Conservation (phyloP, 2,888 invertebrate species). For the Didymodactylos carnosus region DNA sequence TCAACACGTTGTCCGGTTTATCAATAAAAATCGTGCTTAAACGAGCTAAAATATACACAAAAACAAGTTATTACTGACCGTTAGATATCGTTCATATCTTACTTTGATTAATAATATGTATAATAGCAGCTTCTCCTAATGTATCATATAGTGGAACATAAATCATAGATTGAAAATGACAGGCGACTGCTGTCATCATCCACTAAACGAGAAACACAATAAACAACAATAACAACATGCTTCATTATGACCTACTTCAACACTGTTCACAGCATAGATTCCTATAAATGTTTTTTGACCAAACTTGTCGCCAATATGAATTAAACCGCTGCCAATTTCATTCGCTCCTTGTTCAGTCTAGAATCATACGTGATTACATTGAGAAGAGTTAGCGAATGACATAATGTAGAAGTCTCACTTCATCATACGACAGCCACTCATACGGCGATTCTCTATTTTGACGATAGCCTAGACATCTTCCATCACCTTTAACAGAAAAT, state of each 20-base stretch:
- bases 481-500: too few relatives aligned
- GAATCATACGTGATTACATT: not conserved
- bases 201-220: not conserved
- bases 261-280: constrained; percentile 76
- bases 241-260: constrained; percentile 39
- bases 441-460: not conserved
- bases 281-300: constrained; percentile 50
- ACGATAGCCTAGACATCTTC: not conserved
- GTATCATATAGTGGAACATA: constrained; percentile 13
- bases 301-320: constrained; percentile 50
- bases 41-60: constrained; percentile 40
- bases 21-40: constrained; percentile 67
- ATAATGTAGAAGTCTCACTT: not conserved
- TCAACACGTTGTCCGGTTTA: constrained; percentile 62
- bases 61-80: not conserved
- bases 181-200: constrained; percentile 3
- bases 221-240: not conserved
- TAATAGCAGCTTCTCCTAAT: constrained; percentile 5
- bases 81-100: not conserved
- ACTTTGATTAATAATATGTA: constrained; percentile 13
- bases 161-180: constrained; percentile 9
- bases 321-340: constrained; percentile 69
- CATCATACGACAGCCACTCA: not conserved
- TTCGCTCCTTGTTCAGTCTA: constrained; percentile 41
- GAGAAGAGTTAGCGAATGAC: too few relatives aligned